Evolutionary conservation across 1,140 invertebrate species (phyloP).

Genomic region (Heliconius hermathena): DNA sequence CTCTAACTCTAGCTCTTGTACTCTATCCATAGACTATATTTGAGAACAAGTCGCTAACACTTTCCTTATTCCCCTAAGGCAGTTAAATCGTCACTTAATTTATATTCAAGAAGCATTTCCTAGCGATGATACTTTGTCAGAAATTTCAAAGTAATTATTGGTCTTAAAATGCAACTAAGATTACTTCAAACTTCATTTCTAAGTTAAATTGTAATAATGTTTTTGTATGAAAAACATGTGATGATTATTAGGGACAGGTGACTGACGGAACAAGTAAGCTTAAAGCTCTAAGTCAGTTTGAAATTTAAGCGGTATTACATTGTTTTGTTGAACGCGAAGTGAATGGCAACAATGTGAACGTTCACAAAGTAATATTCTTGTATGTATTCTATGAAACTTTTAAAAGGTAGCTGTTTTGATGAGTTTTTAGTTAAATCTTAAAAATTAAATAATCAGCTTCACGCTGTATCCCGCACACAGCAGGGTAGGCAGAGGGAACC

Average conservation of each 20-base stretch:
- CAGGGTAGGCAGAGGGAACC: no score
- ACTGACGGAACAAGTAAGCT: not conserved
- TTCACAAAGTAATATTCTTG: not conserved
- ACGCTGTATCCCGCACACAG: no score
- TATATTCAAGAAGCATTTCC: not conserved
- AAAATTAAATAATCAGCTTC: no score
- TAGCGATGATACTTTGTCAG: not conserved
- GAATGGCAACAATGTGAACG: not conserved
- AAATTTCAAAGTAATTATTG: conserved; percentile 2
- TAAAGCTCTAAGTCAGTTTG: not conserved
- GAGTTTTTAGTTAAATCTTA: no score
- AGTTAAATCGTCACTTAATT: not conserved
- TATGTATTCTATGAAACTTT: not conserved
- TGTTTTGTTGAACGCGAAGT: not conserved
- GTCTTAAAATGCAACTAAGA: not conserved
- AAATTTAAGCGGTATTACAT: not conserved
- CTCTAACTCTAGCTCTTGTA: no score
- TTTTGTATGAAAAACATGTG: not conserved
- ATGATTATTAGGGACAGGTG: not conserved
- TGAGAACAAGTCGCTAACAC: not conserved
- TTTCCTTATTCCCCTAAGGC: not conserved
- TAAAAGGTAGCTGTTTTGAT: not conserved
- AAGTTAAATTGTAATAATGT: not conserved
- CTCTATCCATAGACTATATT: not conserved
- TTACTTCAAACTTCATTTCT: not conserved